These are phyloP conservation scores for Tetranychus urticae DNA, from an alignment of 1,140 invertebrate species.

Conservation along the genomic window DNA sequence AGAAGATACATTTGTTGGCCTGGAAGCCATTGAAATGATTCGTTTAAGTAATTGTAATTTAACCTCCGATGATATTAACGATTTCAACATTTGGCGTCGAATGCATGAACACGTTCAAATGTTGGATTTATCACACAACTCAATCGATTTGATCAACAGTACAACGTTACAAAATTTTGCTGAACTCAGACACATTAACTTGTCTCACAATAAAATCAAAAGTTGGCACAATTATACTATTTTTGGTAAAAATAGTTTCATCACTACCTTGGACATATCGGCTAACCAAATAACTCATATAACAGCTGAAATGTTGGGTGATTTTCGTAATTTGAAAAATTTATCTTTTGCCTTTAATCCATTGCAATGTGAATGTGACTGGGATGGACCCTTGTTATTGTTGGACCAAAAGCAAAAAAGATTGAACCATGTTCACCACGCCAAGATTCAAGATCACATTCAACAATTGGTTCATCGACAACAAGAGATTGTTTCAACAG, in stretches of 20 bases:
- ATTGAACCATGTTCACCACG: not conserved
- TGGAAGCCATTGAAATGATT: constrained; percentile 6
- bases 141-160: not conserved
- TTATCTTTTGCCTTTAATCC: constrained; percentile 6
- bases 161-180: constrained; percentile 2
- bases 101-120: constrained; percentile 4
- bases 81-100: not conserved
- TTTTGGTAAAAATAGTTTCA: constrained; percentile 4
- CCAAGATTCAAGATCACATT: constrained; percentile 71
- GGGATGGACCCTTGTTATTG: not conserved
- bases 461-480: constrained; percentile 91
- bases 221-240: constrained; percentile 3
- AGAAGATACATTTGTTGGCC: constrained; percentile 8
- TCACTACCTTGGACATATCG: constrained; percentile 2
- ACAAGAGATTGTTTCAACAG: constrained; percentile 84
- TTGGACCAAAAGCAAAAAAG: not conserved
- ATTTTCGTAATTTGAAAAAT: constrained; percentile 2
- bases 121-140: constrained; percentile 5
- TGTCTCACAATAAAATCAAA: constrained; percentile 5
- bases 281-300: constrained; percentile 1
- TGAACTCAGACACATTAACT: constrained; percentile 2
- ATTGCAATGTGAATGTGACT: constrained; percentile 1
- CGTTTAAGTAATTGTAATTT: constrained; percentile 4
- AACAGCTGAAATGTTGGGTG: constrained; percentile 5
- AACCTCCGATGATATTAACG: not conserved